Percentiles rank a stretch among this genome's conserved stretches.
These are phyloP conservation scores for Anoura caudifer DNA, from an alignment of 2,113 vertebrate genomes.

Conservation along the genomic window DNA sequence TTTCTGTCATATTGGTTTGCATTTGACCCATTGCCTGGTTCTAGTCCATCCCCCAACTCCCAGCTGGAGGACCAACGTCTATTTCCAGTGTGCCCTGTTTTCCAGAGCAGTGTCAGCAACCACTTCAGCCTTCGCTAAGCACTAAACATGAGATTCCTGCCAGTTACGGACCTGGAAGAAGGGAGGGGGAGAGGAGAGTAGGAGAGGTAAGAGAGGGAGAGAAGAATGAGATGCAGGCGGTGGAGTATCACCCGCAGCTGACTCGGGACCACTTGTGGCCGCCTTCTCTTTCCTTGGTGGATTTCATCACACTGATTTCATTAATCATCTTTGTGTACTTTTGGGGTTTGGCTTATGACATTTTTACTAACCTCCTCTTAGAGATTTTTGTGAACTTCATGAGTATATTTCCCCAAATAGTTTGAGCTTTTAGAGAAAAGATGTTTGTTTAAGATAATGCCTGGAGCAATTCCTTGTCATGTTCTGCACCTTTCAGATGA, in stretches of 20 bases:
- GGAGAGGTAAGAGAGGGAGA: neutral
- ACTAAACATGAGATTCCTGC: neutral
- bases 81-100: neutral
- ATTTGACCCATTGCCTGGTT: neutral
- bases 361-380: neutral
- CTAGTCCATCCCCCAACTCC: neutral
- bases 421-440: slow-evolving; percentile 10
- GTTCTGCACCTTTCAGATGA: neutral
- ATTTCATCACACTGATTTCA: neutral
- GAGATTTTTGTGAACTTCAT: neutral
- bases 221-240: neutral
- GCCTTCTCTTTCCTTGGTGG: neutral
- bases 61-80: neutral
- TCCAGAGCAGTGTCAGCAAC: neutral
- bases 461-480: neutral
- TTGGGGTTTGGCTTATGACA: neutral
- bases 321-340: neutral
- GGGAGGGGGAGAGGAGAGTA: neutral
- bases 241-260: neutral
- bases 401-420: neutral
- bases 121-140: neutral
- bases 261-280: neutral
- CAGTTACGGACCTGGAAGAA: neutral
- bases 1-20: neutral
- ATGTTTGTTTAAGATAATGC: neutral